A percentile compares a stretch with the other conserved stretches of the same genome.
phyloP scores from a whole-genome alignment of 2,113 vertebrate species.

The Callorhinus ursinus region DNA sequence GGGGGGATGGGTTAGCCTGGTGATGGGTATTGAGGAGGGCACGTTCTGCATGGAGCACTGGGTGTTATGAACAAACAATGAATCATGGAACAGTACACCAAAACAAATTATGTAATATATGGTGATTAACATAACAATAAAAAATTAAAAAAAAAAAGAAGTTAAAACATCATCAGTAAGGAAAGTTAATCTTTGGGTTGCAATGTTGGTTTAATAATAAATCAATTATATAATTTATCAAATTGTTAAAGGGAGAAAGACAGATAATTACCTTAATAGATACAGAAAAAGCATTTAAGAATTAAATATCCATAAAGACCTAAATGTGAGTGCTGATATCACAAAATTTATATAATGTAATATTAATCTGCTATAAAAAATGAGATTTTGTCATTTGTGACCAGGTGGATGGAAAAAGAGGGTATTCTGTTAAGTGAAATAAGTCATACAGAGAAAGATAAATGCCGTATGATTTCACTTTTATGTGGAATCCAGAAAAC shows the following conservation, averaged over 20 bases:
- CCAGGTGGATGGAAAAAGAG: background rate
- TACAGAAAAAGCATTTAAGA: background rate
- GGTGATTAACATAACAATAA: no score
- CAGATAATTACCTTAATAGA: background rate
- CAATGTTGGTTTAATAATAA: conserved; percentile 22
- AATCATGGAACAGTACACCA: no score
- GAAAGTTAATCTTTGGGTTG: background rate
- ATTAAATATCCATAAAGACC: background rate
- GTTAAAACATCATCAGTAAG: background rate
- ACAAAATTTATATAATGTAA: background rate
- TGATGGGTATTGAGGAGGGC: no score
- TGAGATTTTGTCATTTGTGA: background rate
- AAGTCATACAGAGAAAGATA: background rate
- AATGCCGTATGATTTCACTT: background rate
- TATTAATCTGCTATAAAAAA: background rate
- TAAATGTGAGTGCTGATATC: background rate
- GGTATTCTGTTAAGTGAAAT: background rate
- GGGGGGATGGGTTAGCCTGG: no score
- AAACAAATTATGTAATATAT: no score
- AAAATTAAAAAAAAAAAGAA: no score
- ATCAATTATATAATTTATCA: background rate
- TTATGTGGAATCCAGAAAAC: background rate
- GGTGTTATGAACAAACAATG: no score
- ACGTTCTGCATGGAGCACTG: no score
- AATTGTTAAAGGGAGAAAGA: conserved; percentile 1